These are phyloP conservation scores for Hemicrepidius hirtus DNA, from an alignment of 2,888 invertebrate genomes.

Conservation along the genomic window DNA sequence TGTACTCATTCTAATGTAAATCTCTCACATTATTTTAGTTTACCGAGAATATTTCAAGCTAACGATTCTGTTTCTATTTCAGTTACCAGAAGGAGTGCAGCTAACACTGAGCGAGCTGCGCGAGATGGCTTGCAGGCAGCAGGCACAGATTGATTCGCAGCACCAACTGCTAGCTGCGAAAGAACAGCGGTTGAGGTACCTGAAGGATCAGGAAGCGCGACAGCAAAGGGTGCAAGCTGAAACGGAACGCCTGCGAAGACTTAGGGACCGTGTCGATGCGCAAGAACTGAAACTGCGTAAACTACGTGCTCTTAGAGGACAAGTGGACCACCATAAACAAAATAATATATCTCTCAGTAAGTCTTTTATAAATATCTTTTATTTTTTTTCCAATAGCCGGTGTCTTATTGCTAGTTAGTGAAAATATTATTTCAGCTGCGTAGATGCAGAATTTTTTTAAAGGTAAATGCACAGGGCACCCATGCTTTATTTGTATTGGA, in stretches of 20 bases:
- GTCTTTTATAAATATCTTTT: slow-evolving; percentile 74
- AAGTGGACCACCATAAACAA: slow-evolving; percentile 94
- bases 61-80: slow-evolving; percentile 68
- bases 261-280: slow-evolving; percentile 94
- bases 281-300: slow-evolving; percentile 96
- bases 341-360: slow-evolving; percentile 93
- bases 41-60: background rate
- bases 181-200: slow-evolving; percentile 93
- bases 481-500: no score
- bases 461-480: no score
- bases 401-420: no score
- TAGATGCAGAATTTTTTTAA: no score
- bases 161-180: slow-evolving; percentile 93
- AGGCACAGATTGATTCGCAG: slow-evolving; percentile 98
- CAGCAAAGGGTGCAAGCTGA: slow-evolving; percentile 87
- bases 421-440: no score
- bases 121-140: slow-evolving; percentile 98
- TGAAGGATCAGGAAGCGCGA: slow-evolving; percentile 93
- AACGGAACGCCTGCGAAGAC: slow-evolving; percentile 89
- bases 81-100: slow-evolving; percentile 95
- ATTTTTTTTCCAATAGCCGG: no score
- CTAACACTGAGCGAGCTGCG: slow-evolving; percentile 96
- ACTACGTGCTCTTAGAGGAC: slow-evolving; percentile 92
- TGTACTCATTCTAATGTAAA: slow-evolving; percentile 17
- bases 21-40: slow-evolving; percentile 1